Percentiles rank a stretch among this genome's conserved stretches.
Evolutionary conservation across 2,113 vertebrate genomes (phyloP).

Genomic region (Lonchura striata): DNA sequence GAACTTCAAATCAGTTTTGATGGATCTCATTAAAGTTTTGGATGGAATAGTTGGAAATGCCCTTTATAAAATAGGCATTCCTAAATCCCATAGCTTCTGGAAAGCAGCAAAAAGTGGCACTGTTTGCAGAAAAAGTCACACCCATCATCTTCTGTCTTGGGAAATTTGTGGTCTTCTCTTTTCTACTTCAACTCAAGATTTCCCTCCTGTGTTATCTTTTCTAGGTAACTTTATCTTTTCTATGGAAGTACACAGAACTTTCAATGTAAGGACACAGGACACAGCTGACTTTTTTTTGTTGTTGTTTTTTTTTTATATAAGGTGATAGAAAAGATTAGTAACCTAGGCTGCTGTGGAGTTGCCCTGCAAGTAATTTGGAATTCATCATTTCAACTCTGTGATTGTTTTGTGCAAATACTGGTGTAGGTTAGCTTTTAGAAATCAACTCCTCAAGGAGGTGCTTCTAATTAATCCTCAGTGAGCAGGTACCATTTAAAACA

Average conservation of each 20-base stretch:
- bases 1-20: not conserved
- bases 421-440: not conserved
- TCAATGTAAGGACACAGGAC: not conserved
- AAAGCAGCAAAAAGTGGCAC: not conserved
- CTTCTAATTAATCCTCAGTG: conserved; percentile 36
- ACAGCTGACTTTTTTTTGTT: too few species aligned
- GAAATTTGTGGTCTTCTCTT: not conserved
- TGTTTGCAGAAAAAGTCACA: not conserved
- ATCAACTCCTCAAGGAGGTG: not conserved
- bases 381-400: not conserved
- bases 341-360: not conserved
- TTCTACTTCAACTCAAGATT: not conserved
- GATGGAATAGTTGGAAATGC: not conserved
- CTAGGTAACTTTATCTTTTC: not conserved
- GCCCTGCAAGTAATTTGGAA: not conserved
- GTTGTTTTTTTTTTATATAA: not conserved
- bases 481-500: conserved; percentile 40
- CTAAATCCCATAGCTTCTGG: not conserved
- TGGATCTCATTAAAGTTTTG: not conserved
- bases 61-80: not conserved
- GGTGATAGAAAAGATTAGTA: not conserved
- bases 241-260: not conserved
- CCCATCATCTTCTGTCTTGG: not conserved
- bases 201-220: not conserved
- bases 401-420: not conserved